phyloP scores from a whole-genome alignment of 2,888 invertebrate species.

The Apamea monoglypha region DNA sequence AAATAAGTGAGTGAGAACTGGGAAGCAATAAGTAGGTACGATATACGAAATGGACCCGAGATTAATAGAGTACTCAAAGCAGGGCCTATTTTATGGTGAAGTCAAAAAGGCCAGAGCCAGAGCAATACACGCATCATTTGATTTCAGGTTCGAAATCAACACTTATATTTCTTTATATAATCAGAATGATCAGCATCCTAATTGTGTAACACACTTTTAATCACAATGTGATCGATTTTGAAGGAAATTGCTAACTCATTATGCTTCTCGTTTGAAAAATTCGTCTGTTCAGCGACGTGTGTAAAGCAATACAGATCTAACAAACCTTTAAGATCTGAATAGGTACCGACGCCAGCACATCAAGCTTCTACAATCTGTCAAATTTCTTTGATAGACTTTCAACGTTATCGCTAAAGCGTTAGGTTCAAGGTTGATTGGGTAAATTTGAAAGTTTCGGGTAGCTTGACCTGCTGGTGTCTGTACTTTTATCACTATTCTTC shows the following conservation, averaged over 20 bases:
- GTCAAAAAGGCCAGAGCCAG: neutral
- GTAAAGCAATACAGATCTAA: neutral
- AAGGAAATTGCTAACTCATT: neutral
- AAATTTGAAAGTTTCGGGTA: no score
- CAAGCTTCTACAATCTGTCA: no score
- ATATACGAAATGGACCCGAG: neutral
- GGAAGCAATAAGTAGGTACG: neutral
- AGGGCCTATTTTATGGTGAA: neutral
- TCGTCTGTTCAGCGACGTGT: neutral
- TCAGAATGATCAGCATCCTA: neutral
- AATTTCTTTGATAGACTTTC: no score
- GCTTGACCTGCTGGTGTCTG: no score
- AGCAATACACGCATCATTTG: neutral
- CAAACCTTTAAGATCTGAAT: neutral
- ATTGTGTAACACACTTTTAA: neutral
- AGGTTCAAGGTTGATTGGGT: no score
- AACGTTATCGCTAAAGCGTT: no score
- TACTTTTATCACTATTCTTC: no score
- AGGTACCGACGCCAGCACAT: no score
- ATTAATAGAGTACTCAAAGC: neutral
- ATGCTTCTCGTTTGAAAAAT: neutral
- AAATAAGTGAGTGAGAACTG: neutral
- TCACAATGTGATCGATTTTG: neutral
- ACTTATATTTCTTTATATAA: neutral
- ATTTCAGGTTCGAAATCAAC: conserved; percentile 1